These are phyloP conservation scores for Acrocera orbiculus DNA, from an alignment of 2,888 invertebrate genomes.

Conservation along the genomic window DNA sequence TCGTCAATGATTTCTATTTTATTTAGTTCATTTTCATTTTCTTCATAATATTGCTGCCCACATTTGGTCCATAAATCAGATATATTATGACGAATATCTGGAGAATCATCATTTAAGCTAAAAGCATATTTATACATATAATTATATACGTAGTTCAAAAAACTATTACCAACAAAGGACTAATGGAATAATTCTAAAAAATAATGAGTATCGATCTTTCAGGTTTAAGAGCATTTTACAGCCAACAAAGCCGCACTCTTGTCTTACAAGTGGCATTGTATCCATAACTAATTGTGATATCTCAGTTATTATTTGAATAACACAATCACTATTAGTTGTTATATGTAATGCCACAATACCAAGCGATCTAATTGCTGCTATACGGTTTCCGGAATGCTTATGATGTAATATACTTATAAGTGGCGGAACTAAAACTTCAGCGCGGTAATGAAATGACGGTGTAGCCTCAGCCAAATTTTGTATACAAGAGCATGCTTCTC, in stretches of 20 bases:
- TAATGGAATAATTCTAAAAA: constrained; percentile 68
- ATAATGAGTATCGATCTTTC: constrained; percentile 76
- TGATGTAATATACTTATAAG: constrained; percentile 55
- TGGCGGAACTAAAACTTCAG: constrained; percentile 55
- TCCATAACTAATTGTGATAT: constrained; percentile 80
- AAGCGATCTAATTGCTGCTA: constrained; percentile 54
- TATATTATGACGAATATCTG: constrained; percentile 48
- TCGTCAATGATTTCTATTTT: constrained; percentile 61
- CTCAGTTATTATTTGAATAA: constrained; percentile 57
- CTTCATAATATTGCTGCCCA: constrained; percentile 62
- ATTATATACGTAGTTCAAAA: too few species aligned
- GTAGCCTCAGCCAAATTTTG: constrained; percentile 45
- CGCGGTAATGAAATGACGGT: constrained; percentile 54
- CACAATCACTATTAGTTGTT: constrained; percentile 46
- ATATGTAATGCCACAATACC: constrained; percentile 40
- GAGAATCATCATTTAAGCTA: constrained; percentile 63
- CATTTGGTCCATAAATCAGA: constrained; percentile 47
- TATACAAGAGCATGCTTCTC: constrained; percentile 56
- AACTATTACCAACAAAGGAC: constrained; percentile 54
- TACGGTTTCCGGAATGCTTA: constrained; percentile 66
- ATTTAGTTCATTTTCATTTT: constrained; percentile 76
- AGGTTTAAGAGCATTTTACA: constrained; percentile 62
- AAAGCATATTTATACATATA: too few species aligned
- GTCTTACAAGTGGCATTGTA: constrained; percentile 56
- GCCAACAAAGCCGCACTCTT: constrained; percentile 57